Conservation (phyloP, 2,888 invertebrate genomes). For the Zaprionus bogoriensis region DNA sequence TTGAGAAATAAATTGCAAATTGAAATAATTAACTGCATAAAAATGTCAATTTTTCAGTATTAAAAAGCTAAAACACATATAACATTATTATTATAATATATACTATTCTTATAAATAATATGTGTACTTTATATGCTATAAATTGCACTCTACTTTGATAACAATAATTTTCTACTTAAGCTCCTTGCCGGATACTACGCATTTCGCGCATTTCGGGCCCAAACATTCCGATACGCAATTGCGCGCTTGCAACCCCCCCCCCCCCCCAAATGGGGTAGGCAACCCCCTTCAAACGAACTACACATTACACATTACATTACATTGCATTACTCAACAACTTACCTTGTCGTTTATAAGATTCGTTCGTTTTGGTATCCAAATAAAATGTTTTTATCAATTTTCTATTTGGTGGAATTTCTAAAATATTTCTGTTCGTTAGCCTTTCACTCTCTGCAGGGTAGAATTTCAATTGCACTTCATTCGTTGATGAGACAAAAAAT, state of each 20-base stretch:
- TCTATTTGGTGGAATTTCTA: background rate
- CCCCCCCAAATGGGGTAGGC: conserved; percentile 2
- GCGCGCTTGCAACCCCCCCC: conserved; percentile 8
- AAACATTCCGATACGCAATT: conserved; percentile 39
- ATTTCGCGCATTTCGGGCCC: background rate
- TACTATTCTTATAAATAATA: no score
- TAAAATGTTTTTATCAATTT: conserved; percentile 1
- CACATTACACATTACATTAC: conserved; percentile 15
- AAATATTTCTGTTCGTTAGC: conserved; percentile 9
- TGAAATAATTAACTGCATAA: no score
- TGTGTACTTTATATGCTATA: no score
- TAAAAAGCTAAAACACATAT: no score
- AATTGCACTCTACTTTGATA: no score
- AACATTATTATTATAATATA: no score
- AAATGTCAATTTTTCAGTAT: no score
- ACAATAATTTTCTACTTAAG: background rate
- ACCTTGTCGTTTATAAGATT: conserved; percentile 44
- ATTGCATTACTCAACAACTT: background rate
- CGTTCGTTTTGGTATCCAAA: conserved; percentile 46
- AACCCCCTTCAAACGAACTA: background rate
- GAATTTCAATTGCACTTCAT: conserved; percentile 36
- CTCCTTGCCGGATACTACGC: no score
- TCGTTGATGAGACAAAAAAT: conserved; percentile 22
- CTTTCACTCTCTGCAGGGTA: conserved; percentile 18
- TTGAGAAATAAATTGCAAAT: no score